These are phyloP conservation scores for Montipora sp. DNA, from an alignment of 64 coral and sea anemone genomes.

Conservation along the genomic window DNA sequence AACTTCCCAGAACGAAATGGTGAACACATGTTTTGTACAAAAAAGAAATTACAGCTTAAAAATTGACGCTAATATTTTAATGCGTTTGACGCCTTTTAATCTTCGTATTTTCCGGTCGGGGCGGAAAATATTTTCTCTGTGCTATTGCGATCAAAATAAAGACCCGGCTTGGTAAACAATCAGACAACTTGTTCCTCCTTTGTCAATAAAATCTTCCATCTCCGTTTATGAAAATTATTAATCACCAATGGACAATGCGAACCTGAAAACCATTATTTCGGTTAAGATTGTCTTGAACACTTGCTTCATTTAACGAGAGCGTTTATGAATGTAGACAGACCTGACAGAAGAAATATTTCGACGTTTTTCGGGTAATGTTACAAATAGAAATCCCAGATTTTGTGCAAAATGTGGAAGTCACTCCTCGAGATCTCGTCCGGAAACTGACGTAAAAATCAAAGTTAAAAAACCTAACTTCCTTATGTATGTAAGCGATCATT, in stretches of 20 bases:
- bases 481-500: background rate
- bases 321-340: background rate
- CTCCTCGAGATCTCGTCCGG: background rate
- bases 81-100: conserved; percentile 12
- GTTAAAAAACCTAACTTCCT: background rate
- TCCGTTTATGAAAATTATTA: background rate
- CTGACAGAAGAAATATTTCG: background rate
- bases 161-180: conserved; percentile 31
- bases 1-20: background rate
- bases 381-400: background rate
- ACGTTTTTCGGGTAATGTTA: background rate
- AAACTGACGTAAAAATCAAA: background rate
- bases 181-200: background rate
- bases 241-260: background rate
- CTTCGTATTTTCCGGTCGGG: conserved; percentile 17
- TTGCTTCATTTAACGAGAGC: background rate
- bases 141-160: conserved; percentile 27
- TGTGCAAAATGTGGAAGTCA: too few species aligned
- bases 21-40: background rate
- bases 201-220: conserved; percentile 20
- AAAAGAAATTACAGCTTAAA: conserved; percentile 12
- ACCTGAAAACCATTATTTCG: background rate
- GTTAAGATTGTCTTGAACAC: background rate
- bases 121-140: background rate
- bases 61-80: background rate